Evolutionary conservation across 2,113 vertebrate genomes (phyloP).

Genomic region (Actinemys pallida): DNA sequence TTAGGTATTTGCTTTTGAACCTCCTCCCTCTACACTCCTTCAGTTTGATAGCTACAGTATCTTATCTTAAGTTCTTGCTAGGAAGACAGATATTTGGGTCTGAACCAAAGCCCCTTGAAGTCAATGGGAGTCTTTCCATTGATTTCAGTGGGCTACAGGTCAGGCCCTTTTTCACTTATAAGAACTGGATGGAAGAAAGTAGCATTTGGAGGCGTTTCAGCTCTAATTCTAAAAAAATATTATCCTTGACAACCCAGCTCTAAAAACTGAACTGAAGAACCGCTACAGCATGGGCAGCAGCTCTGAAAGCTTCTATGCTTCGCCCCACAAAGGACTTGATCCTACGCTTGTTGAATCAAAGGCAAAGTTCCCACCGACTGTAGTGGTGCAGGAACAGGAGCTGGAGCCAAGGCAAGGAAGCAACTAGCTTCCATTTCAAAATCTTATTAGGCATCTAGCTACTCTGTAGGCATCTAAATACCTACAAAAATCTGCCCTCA

Average conservation of each 20-base stretch:
- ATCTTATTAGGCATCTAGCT: background rate
- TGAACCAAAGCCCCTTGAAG: background rate
- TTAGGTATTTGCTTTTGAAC: conserved; percentile 58
- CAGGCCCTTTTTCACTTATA: background rate
- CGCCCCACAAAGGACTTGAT: background rate
- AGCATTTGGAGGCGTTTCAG: background rate
- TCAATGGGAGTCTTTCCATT: background rate
- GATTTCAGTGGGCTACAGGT: background rate
- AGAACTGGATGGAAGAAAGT: background rate
- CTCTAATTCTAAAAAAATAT: background rate
- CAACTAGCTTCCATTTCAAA: background rate
- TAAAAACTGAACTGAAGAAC: background rate
- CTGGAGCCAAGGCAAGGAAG: background rate
- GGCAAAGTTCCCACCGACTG: background rate
- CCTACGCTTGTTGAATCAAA: accelerated
- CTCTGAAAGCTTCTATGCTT: background rate
- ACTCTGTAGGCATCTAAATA: background rate
- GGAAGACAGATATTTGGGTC: conserved; percentile 41
- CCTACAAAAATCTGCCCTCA: background rate
- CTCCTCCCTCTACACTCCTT: conserved; percentile 25
- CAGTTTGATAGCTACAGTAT: conserved; percentile 13
- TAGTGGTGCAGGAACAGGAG: background rate
- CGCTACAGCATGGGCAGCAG: background rate
- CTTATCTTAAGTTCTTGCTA: conserved; percentile 16
- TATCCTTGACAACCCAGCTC: background rate